Evolutionary conservation across 2,797 vertebrate genomes (phyloP).

Genomic region (Aeoliscus strigatus): DNA sequence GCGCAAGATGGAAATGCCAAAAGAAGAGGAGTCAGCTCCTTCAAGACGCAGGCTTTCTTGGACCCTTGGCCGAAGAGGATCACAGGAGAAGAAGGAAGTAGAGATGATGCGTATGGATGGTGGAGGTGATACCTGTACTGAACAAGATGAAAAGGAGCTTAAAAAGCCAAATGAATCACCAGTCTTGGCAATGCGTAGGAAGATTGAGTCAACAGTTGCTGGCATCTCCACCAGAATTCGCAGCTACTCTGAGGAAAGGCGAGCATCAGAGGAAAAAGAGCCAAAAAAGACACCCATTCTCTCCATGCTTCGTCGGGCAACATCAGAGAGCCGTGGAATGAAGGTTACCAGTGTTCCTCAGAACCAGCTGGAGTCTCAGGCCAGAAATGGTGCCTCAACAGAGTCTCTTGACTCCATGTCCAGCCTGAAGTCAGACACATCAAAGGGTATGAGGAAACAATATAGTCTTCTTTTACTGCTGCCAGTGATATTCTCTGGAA

Average conservation of each 20-base stretch:
- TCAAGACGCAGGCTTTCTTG: constrained; percentile 82
- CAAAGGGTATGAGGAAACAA: constrained; percentile 62
- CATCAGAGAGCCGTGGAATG: constrained; percentile 84
- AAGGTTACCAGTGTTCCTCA: constrained; percentile 76
- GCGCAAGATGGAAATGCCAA: constrained; percentile 75
- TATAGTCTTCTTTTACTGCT: neutral
- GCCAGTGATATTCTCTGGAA: constrained; percentile 2
- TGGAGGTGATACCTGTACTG: constrained; percentile 40
- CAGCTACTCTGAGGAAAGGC: constrained; percentile 84
- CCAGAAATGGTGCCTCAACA: constrained; percentile 77
- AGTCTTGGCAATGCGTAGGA: constrained; percentile 82
- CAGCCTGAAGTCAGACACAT: constrained; percentile 79
- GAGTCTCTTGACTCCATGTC: constrained; percentile 90
- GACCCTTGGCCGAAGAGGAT: constrained; percentile 76
- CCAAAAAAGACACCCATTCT: constrained; percentile 81
- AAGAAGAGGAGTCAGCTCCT: constrained; percentile 71
- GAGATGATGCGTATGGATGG: constrained; percentile 71
- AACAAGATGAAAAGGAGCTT: constrained; percentile 63
- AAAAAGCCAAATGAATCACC: constrained; percentile 84
- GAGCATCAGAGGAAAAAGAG: constrained; percentile 66
- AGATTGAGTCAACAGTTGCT: constrained; percentile 90
- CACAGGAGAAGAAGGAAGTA: constrained; percentile 82
- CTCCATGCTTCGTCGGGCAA: constrained; percentile 83
- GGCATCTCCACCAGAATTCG: constrained; percentile 87
- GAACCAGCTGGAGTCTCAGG: constrained; percentile 80